Percentiles rank a stretch among this genome's conserved stretches.
Conservation (phyloP, 2,113 vertebrate species). For the Platichthys stellatus region DNA sequence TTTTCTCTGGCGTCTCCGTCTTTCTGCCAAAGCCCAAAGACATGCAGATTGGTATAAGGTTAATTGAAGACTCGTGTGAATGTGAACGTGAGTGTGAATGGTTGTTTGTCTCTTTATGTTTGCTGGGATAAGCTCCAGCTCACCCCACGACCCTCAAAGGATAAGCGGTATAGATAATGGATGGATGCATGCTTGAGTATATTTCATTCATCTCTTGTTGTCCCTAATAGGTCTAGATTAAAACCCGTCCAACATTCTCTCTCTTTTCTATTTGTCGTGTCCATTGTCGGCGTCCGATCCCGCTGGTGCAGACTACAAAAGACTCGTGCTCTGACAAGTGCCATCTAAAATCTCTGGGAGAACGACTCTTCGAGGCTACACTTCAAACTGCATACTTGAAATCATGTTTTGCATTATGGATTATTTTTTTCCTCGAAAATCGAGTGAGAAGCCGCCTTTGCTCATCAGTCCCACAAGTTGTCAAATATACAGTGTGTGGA, state of each 20-base stretch:
- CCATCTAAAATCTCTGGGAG: conserved; percentile 20
- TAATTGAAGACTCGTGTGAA: too few species aligned
- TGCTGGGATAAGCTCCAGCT: too few species aligned
- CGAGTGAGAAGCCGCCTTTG: conserved; percentile 29
- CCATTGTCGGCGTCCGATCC: background rate
- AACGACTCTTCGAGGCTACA: conserved; percentile 27
- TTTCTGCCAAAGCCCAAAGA: too few species aligned
- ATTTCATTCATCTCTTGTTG: conserved; percentile 10
- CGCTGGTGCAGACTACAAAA: conserved; percentile 20
- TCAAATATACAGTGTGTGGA: conserved; percentile 14
- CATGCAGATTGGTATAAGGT: background rate
- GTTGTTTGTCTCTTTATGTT: too few species aligned
- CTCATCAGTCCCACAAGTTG: conserved; percentile 12
- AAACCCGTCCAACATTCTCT: background rate
- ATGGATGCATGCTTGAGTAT: background rate
- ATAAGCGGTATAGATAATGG: too few species aligned
- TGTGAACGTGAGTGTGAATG: too few species aligned
- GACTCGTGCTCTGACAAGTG: conserved; percentile 23
- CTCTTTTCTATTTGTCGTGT: background rate
- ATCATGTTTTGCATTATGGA: conserved; percentile 43
- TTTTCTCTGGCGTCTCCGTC: too few species aligned
- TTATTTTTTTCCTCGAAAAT: conserved; percentile 32
- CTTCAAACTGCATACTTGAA: conserved; percentile 44
- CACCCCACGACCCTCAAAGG: too few species aligned
- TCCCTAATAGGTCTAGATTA: conserved; percentile 3